Conservation (phyloP, 2,888 invertebrate species). For the Acleris sparsana region DNA sequence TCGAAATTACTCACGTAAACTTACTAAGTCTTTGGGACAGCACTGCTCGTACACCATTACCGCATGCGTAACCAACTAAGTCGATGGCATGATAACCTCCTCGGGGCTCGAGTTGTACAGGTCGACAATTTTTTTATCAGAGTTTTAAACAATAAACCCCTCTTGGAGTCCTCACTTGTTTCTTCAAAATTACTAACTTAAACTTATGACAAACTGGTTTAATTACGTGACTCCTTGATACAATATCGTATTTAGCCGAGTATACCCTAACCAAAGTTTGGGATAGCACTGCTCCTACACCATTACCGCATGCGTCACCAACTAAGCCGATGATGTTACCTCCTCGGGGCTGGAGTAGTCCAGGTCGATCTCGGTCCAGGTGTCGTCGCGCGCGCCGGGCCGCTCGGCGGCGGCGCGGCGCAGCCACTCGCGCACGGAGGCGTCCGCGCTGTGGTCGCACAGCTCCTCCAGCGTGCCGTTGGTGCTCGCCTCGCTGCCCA, state of each 20-base stretch:
- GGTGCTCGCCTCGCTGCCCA: conserved; percentile 63
- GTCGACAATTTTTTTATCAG: background rate
- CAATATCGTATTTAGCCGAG: no score
- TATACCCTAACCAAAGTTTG: no score
- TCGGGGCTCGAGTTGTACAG: conserved; percentile 18
- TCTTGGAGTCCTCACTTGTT: no score
- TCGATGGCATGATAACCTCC: background rate
- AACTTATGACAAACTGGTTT: no score
- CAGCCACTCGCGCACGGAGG: conserved; percentile 72
- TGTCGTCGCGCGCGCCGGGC: conserved; percentile 73
- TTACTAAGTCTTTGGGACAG: background rate
- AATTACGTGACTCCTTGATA: no score
- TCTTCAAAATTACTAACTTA: no score
- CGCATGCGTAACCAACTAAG: background rate
- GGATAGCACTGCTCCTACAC: background rate
- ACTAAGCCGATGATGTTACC: conserved; percentile 44
- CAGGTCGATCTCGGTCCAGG: conserved; percentile 89
- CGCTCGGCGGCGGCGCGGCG: conserved; percentile 53
- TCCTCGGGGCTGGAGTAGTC: conserved; percentile 88
- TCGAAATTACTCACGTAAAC: background rate
- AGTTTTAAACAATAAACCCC: no score
- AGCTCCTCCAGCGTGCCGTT: conserved; percentile 68
- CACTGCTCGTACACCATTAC: background rate
- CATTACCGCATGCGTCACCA: background rate
- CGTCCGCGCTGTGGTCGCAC: conserved; percentile 65